Evolutionary conservation across 1,140 invertebrate species (phyloP), one percentile per base, ranked within the genome.

Genomic region (Venustaconcha ellipsiformis): DNA sequence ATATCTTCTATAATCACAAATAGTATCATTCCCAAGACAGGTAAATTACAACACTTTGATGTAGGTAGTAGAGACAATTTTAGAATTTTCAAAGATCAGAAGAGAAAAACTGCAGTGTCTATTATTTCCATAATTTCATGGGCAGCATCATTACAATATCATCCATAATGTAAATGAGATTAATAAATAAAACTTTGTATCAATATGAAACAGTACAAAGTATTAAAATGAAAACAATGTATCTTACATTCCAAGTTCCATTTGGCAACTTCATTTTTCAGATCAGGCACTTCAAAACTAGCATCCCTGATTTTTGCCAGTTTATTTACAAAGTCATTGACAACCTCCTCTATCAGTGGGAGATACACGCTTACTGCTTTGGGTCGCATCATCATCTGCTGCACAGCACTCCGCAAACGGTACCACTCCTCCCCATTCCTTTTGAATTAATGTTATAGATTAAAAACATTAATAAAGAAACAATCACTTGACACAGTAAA

Each of bases 221-320:
- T 70, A 20, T 20, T 2, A 55, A 37, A 64, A 48, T 71, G 20
- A n/a, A 76, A 57, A 66, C 11, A 67, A 62, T 68, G 37, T 23
- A 20, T 78, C 86, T 84, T 84, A 89, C 87, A 90, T 80, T 91
- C 90, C 15, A 91, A 70, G 72, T 83, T 84, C 90, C 90, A 91
- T 74, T 85, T 85, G 55, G 82, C 78, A 62, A 87, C 72, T 76
- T 87, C 86, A 65, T 76, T 83, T 63, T 74, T 81, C 59, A 90
- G 86, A 69, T 90, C 72, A 37, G 74, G 72, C 23, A 90, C 83
- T 63, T 88, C 77, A 20, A 81, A 81, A 64, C 75, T 79, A 26
- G 78, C 67, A 60, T 81, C 62, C 23, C 79, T 70, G 15, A 85
- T 77, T 20, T 59, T 67, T 23, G 80, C 78, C 1, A 87, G 70